A percentile compares a stretch with the other conserved stretches of the same genome.
Conservation (phyloP, 2,113 vertebrate species). For the Tragelaphus buxtoni region DNA sequence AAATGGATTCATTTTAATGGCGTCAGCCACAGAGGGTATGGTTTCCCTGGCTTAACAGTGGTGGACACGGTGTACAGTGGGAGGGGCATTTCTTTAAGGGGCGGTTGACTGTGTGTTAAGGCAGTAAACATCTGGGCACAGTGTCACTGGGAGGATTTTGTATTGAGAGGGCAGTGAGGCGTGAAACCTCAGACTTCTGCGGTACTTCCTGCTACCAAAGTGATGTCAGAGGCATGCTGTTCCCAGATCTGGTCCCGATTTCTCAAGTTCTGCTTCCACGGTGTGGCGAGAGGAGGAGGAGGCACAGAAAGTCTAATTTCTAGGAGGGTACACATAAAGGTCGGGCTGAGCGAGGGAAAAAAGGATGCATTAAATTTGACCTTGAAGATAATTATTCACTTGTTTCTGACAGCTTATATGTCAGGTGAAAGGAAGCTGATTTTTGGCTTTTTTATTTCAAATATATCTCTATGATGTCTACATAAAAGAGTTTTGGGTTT, state of each 20-base stretch:
- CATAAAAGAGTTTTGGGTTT: background rate
- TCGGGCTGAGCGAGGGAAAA: background rate
- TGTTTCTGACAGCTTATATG: background rate
- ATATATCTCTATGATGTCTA: background rate
- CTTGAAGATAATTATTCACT: background rate
- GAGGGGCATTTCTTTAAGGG: background rate
- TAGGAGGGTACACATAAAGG: background rate
- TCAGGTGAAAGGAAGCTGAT: background rate
- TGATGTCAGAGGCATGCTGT: background rate
- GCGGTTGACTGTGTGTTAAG: background rate
- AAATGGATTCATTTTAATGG: background rate
- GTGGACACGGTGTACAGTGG: background rate
- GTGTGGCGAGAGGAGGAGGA: background rate
- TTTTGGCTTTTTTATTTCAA: background rate
- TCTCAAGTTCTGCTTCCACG: background rate
- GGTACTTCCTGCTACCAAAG: constrained; percentile 30
- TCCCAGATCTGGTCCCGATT: background rate
- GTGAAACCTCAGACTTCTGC: constrained; percentile 53
- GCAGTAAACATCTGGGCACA: constrained; percentile 30
- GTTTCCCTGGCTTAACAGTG: background rate
- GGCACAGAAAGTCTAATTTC: background rate
- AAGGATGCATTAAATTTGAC: background rate
- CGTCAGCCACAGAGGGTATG: accelerated
- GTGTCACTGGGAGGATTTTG: constrained; percentile 1
- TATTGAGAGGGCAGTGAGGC: constrained; percentile 36